A percentile compares a stretch with the other conserved stretches of the same genome.
phyloP scores from a whole-genome alignment of 1,140 invertebrate species.

The Brachionus manjavacas region DNA sequence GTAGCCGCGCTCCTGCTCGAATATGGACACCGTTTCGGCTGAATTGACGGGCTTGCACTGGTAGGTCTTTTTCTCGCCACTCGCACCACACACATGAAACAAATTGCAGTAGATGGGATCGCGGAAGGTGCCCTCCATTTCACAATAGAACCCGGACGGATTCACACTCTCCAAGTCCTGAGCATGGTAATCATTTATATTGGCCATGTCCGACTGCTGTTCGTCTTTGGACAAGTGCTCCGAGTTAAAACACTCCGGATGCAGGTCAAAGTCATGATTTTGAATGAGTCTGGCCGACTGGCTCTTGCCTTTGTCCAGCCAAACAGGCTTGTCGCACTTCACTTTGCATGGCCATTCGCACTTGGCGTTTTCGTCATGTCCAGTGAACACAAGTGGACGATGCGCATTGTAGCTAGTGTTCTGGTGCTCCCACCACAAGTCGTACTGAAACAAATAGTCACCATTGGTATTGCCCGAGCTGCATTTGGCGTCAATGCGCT shows the following conservation, averaged over 20 bases:
- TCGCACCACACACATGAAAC: background rate
- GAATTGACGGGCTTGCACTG: slow-evolving; percentile 8
- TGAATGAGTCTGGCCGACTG: background rate
- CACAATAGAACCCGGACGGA: slow-evolving; percentile 36
- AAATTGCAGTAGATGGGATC: slow-evolving; percentile 42
- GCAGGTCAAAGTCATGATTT: background rate
- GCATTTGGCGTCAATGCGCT: slow-evolving; percentile 34
- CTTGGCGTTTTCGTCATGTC: background rate
- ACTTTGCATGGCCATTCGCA: slow-evolving; percentile 42
- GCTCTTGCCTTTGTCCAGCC: background rate
- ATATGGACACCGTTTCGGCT: background rate
- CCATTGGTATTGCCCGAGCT: background rate
- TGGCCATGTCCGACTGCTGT: background rate
- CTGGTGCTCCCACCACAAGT: slow-evolving; percentile 43
- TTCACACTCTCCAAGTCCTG: slow-evolving; percentile 29
- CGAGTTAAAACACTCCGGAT: background rate
- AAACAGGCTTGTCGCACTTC: slow-evolving; percentile 19
- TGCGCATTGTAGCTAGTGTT: background rate
- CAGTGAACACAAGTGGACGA: background rate
- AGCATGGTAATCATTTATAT: background rate
- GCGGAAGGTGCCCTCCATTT: background rate
- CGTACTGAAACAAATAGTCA: slow-evolving; percentile 19
- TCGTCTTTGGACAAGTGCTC: background rate
- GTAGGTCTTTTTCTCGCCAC: background rate
- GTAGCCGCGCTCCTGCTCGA: background rate